Conservation (phyloP, 2,113 vertebrate genomes). For the Seriola dumerili region DNA sequence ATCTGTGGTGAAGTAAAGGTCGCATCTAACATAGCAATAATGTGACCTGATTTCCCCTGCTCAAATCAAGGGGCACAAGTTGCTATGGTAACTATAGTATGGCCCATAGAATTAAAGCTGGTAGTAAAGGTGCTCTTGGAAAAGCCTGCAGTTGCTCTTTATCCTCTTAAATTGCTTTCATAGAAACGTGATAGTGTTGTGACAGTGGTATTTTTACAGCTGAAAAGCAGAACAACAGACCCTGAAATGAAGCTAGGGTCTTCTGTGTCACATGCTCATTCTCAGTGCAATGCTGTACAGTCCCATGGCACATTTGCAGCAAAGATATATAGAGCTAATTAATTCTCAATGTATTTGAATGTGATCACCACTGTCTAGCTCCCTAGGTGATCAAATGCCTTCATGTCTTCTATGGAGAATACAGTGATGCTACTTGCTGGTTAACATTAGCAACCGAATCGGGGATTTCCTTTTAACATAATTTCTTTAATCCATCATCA, state of each 20-base stretch:
- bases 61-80: conserved; percentile 54
- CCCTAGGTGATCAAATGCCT: conserved; percentile 27
- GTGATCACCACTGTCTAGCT: conserved; percentile 35
- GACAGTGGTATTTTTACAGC: conserved; percentile 10
- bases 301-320: conserved; percentile 25
- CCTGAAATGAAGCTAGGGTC: background rate
- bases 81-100: conserved; percentile 72
- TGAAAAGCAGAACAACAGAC: conserved; percentile 16
- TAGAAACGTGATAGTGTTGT: conserved; percentile 2
- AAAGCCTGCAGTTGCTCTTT: background rate
- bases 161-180: conserved; percentile 3
- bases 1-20: conserved; percentile 51
- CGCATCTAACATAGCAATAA: conserved; percentile 26
- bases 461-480: background rate
- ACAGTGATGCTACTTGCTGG: conserved; percentile 14
- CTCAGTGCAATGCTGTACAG: background rate
- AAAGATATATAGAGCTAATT: conserved; percentile 59
- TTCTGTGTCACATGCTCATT: conserved; percentile 10
- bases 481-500: conserved; percentile 10
- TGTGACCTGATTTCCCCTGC: conserved; percentile 54
- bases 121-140: conserved; percentile 17
- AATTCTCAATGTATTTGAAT: conserved; percentile 57
- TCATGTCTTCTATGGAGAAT: conserved; percentile 26
- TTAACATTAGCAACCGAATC: conserved; percentile 6
- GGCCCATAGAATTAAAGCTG: conserved; percentile 10